Base-by-base conservation (phyloP, 1,140 invertebrate genomes). In the Euura lappo region DNA sequence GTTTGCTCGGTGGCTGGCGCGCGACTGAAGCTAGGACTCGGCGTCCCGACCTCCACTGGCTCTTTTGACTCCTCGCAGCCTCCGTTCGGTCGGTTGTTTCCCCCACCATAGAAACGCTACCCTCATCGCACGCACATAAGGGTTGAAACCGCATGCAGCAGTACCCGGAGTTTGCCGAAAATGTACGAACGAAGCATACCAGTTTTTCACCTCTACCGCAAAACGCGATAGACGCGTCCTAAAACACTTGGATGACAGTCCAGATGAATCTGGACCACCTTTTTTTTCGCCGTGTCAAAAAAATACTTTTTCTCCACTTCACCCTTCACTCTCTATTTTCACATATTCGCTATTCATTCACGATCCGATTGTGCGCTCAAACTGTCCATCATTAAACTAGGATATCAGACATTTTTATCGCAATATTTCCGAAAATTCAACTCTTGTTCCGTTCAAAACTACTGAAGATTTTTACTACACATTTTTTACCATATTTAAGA, bases 81-180 rank as follows among this genome's bases (percentile, higher is more conserved):
- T 60, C 51, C 51, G 51, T 11, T 60, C 51, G 51, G 51, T 60
- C 51, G 51, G 51, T 60, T 60, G 51, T 60, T 60, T 60, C 51
- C 51, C 51, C 51, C 51, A 60, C 51, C 51, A 60, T 60, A 60
- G 51, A 60, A 60, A 60, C 51, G 51, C 51, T n/a, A 60, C 51
- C 51, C 51, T 60, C 51, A 60, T 60, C 51, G 51, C 51, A 60
- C 51, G 51, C 51, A 60, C 51, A 60, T 60, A 60, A 60, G 51
- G 51, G 51, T 60, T 60, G 51, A 60, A 60, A 60, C 51, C 51
- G 51, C 51, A 60, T 60, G 51, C 51, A 60, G 51, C 51, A 60
- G 28, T n/a, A n/a, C 51, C 51, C 51, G 51, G 13, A 60, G 8
- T 60, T 60, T 3, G 8, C 51, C 51, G 51, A 60, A 60, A 60